Conservation (phyloP, 53 echinoderm and acorn worm genomes). For the Mesocentrotus franciscanus region DNA sequence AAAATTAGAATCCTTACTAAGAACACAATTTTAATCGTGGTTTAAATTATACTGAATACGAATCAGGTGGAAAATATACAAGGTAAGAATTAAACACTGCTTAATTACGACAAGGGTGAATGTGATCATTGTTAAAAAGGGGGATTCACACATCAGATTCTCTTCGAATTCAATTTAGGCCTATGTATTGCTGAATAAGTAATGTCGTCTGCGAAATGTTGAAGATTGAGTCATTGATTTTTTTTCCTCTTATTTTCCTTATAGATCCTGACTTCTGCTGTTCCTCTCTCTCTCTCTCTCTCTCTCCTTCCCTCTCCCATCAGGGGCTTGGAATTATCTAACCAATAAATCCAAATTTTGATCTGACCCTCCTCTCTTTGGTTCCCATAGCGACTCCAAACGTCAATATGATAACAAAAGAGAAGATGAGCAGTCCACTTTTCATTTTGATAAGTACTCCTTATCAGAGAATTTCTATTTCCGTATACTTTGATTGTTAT, state of each 20-base stretch:
- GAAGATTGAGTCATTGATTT: neutral
- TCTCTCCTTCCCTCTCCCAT: neutral
- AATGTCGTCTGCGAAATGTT: too few species aligned
- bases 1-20: too few species aligned
- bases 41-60: too few species aligned
- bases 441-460: neutral
- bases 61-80: too few species aligned
- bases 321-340: neutral
- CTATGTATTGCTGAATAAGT: too few species aligned
- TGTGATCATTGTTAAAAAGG: neutral
- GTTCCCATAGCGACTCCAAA: neutral
- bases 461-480: neutral
- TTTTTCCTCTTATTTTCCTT: neutral
- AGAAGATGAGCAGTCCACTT: neutral
- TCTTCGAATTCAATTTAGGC: neutral
- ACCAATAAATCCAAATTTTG: neutral
- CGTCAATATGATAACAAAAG: neutral
- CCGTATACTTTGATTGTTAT: conserved; percentile 1
- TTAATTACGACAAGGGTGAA: neutral
- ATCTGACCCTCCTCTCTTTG: neutral
- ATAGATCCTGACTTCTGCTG: too few species aligned
- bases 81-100: too few species aligned
- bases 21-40: too few species aligned
- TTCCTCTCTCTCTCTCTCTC: neutral
- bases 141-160: neutral